Conservation (phyloP, 2,797 vertebrate species). For the Nothura maculosa region DNA sequence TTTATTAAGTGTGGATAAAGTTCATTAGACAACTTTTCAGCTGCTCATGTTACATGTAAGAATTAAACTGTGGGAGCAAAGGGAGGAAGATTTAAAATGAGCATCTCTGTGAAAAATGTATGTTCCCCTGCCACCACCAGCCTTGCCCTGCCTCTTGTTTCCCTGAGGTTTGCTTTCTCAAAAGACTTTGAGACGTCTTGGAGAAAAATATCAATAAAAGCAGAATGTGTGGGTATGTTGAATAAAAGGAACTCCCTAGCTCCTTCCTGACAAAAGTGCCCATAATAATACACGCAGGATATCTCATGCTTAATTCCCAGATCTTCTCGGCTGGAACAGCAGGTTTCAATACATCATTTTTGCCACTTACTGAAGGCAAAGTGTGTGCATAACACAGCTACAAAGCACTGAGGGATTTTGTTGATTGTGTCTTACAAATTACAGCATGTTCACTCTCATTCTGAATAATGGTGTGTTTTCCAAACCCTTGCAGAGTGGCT, state of each 20-base stretch:
- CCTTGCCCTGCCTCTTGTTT: neutral
- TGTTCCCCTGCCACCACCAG: neutral
- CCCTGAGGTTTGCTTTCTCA: neutral
- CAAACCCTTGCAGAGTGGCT: neutral
- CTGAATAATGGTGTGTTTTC: accelerated
- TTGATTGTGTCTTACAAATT: neutral
- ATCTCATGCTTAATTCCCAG: neutral
- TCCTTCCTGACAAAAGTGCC: neutral
- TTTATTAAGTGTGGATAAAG: neutral
- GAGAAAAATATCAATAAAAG: neutral
- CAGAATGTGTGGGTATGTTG: neutral
- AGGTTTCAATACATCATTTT: neutral
- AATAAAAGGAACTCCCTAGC: neutral
- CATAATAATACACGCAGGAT: neutral
- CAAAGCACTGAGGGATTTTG: neutral
- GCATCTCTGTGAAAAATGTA: neutral
- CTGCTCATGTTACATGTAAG: neutral
- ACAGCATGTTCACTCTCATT: neutral
- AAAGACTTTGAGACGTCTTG: neutral
- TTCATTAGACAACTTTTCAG: neutral
- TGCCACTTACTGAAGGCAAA: neutral
- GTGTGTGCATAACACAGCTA: neutral
- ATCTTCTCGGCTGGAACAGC: neutral
- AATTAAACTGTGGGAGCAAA: neutral
- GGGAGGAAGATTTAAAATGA: neutral